Evolutionary conservation across 2,888 invertebrate genomes (phyloP), one percentile per base, ranked within the genome.

Genomic region (Drosophila koepferae): DNA sequence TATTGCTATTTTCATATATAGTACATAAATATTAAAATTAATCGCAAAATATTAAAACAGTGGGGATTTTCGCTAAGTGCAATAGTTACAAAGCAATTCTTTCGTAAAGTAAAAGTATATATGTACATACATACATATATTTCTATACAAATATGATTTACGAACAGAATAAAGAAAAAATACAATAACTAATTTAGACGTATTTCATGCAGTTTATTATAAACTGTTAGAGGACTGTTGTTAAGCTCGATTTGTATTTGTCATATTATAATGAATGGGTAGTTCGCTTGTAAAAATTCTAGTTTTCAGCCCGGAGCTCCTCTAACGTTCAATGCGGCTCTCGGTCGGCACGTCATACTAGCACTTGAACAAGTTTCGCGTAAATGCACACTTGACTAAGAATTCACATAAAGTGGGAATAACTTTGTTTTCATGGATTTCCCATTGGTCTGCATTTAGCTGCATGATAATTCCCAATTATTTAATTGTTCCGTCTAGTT

Each of bases 141-240:
- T n/a, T 10, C 31, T 49, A 49, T 12, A 34, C n/a, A 49, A 31
- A n/a, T 34, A 18, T 51, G 49, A 51, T 51, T 51, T 34, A 51
- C 49, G 10, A 31, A 34, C 49, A 3, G 7, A 18, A 51, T 6
- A 6, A 6, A 5, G 5, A 28, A 28, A 28, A 6, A 31, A 3
- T 12, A 51, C 18, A 51, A 51, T 51, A 51, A 12, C 49, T 34
- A 51, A 51, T 51, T 51, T 34, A 12, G 34, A 49, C 31, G 31
- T 16, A 18, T 49, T 31, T 31, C 49, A 49, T 31, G 49, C 31
- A 31, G 28, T 28, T 28, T 31, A 12, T 49, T 18, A 51, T 34
- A 18, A 51, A 34, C 18, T 51, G 18, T 34, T 51, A 12, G 49
- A 51, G 34, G 49, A 51, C 7, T 12, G 31, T 34, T 34, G 31